These are phyloP conservation scores for Sylvilagus bachmani DNA, from an alignment of 2,113 vertebrate genomes.

Conservation along the genomic window DNA sequence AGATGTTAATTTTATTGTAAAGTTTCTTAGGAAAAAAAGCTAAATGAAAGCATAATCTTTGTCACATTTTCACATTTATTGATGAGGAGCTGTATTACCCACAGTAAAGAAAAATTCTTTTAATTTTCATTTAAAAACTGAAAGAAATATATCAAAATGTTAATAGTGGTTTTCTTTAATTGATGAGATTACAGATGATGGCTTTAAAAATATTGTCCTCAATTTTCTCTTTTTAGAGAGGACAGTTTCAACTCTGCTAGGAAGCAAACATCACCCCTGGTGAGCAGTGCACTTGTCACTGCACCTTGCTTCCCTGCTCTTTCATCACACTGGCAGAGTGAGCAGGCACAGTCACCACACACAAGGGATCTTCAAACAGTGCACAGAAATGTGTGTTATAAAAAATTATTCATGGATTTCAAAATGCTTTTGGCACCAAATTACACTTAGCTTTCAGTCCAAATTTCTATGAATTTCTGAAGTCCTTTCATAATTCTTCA, in stretches of 20 bases:
- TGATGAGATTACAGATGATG: background rate
- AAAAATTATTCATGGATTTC: no score
- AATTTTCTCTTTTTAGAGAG: background rate
- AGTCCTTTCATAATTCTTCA: background rate
- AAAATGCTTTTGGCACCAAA: no score
- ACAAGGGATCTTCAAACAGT: background rate
- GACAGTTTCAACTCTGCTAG: background rate
- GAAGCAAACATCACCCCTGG: background rate
- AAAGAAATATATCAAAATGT: background rate
- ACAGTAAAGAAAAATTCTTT: conserved; percentile 13
- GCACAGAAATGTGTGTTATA: no score
- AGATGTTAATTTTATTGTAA: conserved; percentile 62
- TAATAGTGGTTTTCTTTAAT: background rate
- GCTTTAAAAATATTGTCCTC: background rate
- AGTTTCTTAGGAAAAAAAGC: conserved; percentile 46
- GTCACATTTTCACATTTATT: background rate
- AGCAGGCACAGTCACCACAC: background rate
- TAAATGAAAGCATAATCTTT: background rate
- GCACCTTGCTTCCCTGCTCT: background rate
- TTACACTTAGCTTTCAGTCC: no score
- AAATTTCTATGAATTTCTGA: no score
- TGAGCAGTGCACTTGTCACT: background rate
- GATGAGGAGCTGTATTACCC: background rate
- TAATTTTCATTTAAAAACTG: conserved; percentile 43
- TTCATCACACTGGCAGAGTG: background rate